These are phyloP conservation scores for Enteromius treurensis DNA, from an alignment of 2,797 vertebrate genomes.

Conservation along the genomic window DNA sequence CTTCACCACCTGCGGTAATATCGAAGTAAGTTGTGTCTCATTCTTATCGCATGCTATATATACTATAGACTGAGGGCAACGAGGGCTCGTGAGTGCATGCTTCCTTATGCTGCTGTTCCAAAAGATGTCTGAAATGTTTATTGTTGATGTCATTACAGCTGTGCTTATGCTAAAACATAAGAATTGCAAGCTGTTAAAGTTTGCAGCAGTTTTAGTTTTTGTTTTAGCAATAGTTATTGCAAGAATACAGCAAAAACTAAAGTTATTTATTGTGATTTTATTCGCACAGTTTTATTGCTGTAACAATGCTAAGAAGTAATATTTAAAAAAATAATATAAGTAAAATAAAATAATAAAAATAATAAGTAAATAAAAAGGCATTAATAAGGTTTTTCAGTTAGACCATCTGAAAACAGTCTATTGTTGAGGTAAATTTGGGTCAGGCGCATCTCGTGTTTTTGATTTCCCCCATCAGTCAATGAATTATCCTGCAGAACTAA, in stretches of 20 bases:
- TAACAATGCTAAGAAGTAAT: not conserved
- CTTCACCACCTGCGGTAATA: conserved; percentile 83
- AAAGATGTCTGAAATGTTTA: not conserved
- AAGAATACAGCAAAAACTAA: too few relatives aligned
- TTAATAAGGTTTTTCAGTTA: not conserved
- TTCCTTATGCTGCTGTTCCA: not conserved
- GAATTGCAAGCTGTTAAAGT: not conserved
- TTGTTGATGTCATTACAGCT: not conserved
- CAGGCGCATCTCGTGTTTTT: conserved; percentile 75
- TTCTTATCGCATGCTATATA: not conserved
- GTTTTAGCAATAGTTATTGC: not conserved
- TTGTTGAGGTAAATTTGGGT: conserved; percentile 49
- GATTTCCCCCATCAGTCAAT: conserved; percentile 66
- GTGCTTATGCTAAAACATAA: not conserved
- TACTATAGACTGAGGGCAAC: not conserved
- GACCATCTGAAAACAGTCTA: conserved; percentile 13
- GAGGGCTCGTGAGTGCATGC: not conserved
- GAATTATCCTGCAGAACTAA: conserved; percentile 59
- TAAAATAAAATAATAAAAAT: too few relatives aligned
- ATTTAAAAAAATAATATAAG: too few relatives aligned
- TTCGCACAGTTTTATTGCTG: not conserved
- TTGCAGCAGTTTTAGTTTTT: not conserved
- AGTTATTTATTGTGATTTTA: not conserved
- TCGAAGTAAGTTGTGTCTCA: conserved; percentile 74
- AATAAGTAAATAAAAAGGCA: too few relatives aligned